Evolutionary conservation across 2,888 invertebrate genomes (phyloP).

Genomic region (Dastarcus helophoroides): DNA sequence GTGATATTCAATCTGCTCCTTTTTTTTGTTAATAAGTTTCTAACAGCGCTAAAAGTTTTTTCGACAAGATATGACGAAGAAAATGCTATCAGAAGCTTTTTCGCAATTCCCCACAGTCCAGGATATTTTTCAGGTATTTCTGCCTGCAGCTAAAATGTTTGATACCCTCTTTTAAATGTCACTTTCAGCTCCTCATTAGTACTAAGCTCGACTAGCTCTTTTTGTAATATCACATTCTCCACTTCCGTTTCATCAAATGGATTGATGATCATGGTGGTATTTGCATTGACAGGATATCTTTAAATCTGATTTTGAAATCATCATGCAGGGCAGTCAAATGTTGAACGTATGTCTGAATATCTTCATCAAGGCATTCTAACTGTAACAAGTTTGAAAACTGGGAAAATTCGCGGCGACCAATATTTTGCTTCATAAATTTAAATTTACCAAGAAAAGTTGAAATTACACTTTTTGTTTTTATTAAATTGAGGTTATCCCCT

Average conservation of each 20-base stretch:
- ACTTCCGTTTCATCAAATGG: slow-evolving; percentile 8
- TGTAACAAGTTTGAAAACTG: no score
- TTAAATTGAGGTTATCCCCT: no score
- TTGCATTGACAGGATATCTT: slow-evolving; percentile 6
- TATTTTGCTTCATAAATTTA: no score
- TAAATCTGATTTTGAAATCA: slow-evolving; percentile 3
- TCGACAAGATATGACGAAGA: slow-evolving; percentile 4
- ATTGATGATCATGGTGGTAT: slow-evolving; percentile 7
- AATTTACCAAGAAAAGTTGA: no score
- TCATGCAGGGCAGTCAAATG: slow-evolving; percentile 2
- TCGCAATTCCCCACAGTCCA: slow-evolving; percentile 5
- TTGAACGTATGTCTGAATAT: slow-evolving; percentile 5
- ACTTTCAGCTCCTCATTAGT: slow-evolving; percentile 10
- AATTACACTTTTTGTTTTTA: no score
- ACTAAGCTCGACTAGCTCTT: slow-evolving; percentile 9
- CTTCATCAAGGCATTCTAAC: slow-evolving; percentile 2
- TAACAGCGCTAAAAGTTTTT: slow-evolving; percentile 6
- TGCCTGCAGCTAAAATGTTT: slow-evolving; percentile 5
- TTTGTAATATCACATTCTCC: slow-evolving; percentile 8
- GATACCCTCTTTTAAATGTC: slow-evolving; percentile 5
- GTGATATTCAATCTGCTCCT: slow-evolving; percentile 7
- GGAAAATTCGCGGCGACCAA: no score
- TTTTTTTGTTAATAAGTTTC: slow-evolving; percentile 6
- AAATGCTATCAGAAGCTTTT: slow-evolving; percentile 6
- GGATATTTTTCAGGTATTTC: slow-evolving; percentile 5